Base-by-base conservation (phyloP, 2,113 vertebrate species). In the Rousettus leschenaultii region DNA sequence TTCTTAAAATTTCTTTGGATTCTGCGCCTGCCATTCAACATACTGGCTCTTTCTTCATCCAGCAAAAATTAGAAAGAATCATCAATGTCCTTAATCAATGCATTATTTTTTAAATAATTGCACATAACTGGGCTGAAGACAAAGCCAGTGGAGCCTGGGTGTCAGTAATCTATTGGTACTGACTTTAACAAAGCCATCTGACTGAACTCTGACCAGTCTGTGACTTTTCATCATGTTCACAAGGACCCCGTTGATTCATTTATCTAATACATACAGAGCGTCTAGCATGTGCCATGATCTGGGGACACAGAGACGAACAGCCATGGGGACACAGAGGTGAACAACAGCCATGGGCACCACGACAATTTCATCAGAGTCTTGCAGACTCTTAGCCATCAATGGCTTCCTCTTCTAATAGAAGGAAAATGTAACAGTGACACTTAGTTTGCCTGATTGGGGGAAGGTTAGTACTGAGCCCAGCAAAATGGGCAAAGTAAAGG, bases 401-500 rank as follows among this genome's bases (percentile, higher is more conserved):
- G 80, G 71, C 40, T 91, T 84, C 22, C 30, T 87, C 48, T 74
- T 40, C 12, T 38, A 70, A 51, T 12, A 5, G 43, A 95, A 63
- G 90, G 33, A 78, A 74, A 95, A 78, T 55, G 74, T 91, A 78
- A 71, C 43, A 53, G 53, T 4, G 83, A 71, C 57, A 45, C 70
- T 83, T 65, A 48, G 73, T 45, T 85, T 85, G 59, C 26, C 66
- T 65, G 51, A 51, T 63, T 33, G 6, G 45, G 35, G 91, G 63
- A 91, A 70, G 53, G 12, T 71, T 21, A 68, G 90, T 57, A 59
- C 0, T n/a, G 59, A 88, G 73, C 6, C 83, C 38, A 94, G 79
- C 38, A 88, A 95, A 91, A 84, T 12, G n/a, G 77, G 55, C 53
- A 87, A 92, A 78, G 63, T 15, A 68, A 92, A 85, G 55, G 65